A percentile compares a stretch with the other conserved stretches of the same genome.
Evolutionary conservation across 2,797 vertebrate genomes (phyloP).

Genomic region (Enteromius afrohamiltoni): DNA sequence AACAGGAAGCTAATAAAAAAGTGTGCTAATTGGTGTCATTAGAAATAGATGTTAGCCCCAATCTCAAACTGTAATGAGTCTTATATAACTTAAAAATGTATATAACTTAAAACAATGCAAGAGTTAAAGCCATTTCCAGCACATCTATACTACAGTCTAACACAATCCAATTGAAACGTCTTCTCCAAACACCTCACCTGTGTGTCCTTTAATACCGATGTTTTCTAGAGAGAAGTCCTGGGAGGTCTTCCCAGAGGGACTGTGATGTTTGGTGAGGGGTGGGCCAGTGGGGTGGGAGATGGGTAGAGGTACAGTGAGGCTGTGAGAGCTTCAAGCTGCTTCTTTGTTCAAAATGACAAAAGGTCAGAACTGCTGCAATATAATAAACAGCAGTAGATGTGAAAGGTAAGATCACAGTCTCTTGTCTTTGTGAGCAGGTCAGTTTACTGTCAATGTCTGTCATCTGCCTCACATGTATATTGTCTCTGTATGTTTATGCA

Average conservation of each 20-base stretch:
- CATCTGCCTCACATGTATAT: constrained; percentile 62
- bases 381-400: constrained; percentile 66
- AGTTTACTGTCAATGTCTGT: constrained; percentile 68
- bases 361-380: constrained; percentile 64
- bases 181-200: constrained; percentile 38
- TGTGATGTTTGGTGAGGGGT: constrained; percentile 28
- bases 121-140: neutral
- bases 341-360: constrained; percentile 63
- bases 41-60: neutral
- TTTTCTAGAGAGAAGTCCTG: constrained; percentile 50
- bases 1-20: neutral
- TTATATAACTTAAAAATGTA: neutral
- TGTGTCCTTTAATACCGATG: constrained; percentile 55
- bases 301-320: constrained; percentile 58
- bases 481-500: constrained; percentile 68
- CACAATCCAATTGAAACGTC: constrained; percentile 31
- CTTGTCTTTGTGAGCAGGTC: constrained; percentile 68
- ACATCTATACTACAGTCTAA: constrained; percentile 31
- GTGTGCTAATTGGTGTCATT: neutral
- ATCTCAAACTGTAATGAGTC: neutral
- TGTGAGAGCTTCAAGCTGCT: constrained; percentile 63
- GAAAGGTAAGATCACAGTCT: constrained; percentile 74
- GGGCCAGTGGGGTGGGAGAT: constrained; percentile 25
- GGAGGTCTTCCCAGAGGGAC: constrained; percentile 40
- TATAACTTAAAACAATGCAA: neutral